Conservation (phyloP, 2,113 vertebrate genomes). For the Anhinga rufa region DNA sequence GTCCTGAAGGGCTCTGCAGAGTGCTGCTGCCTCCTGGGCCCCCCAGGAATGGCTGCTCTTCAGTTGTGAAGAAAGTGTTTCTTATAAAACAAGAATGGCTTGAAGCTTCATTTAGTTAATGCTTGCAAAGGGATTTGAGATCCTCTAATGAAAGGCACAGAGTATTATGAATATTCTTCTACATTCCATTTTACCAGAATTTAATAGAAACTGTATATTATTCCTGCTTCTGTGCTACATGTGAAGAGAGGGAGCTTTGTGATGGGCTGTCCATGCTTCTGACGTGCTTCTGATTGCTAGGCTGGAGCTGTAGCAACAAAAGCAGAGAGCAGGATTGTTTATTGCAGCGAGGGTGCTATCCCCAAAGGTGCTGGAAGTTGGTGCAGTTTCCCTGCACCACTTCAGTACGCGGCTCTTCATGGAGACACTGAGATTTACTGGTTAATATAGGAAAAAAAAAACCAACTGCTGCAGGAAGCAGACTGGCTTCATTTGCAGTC, state of each 20-base stretch:
- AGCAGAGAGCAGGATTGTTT: background rate
- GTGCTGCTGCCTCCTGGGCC: background rate
- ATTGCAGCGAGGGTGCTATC: background rate
- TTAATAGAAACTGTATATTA: slow-evolving; percentile 40
- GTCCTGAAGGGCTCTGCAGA: background rate
- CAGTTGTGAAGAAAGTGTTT: background rate
- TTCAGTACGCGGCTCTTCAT: background rate
- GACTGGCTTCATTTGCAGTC: slow-evolving; percentile 2
- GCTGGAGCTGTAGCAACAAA: background rate
- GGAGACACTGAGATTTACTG: background rate
- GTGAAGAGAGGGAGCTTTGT: background rate
- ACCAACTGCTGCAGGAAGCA: slow-evolving; percentile 39
- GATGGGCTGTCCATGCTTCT: background rate
- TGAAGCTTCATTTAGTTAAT: slow-evolving; percentile 45
- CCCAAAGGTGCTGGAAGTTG: background rate
- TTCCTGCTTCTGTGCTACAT: background rate
- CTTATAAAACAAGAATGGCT: background rate
- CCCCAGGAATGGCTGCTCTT: background rate
- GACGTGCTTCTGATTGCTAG: background rate
- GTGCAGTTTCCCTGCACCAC: background rate
- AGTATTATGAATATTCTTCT: slow-evolving; percentile 7
- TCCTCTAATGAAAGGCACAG: background rate
- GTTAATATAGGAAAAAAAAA: slow-evolving; percentile 15
- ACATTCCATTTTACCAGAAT: background rate
- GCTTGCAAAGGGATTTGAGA: slow-evolving; percentile 18